Conservation (phyloP, 53 echinoderm and acorn worm genomes). For the Actinopyga echinites region DNA sequence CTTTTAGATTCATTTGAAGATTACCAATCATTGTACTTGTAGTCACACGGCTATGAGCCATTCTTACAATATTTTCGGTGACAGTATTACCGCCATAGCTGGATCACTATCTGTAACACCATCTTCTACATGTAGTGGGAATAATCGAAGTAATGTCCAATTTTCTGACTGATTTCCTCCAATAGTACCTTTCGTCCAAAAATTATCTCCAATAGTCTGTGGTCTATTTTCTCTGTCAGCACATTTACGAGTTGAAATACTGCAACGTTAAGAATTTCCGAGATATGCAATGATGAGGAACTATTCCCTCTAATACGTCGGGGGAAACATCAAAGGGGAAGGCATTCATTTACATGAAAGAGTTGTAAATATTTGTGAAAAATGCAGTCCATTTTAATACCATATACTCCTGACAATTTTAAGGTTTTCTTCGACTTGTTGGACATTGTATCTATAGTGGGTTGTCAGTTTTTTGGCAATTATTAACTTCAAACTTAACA, state of each 20-base stretch:
- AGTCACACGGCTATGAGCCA: not conserved
- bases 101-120: not conserved
- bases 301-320: conserved; percentile 4
- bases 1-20: not conserved
- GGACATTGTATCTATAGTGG: not conserved
- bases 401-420: not conserved
- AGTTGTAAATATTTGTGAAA: not conserved
- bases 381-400: not conserved
- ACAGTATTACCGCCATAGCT: not conserved
- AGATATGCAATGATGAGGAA: conserved; percentile 9
- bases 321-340: conserved; percentile 16
- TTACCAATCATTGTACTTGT: not conserved
- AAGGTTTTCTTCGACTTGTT: not conserved
- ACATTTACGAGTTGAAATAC: not conserved
- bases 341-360: conserved; percentile 7
- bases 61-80: not conserved
- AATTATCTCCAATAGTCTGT: not conserved
- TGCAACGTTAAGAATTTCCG: not conserved
- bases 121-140: not conserved
- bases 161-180: conserved; percentile 15
- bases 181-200: not conserved
- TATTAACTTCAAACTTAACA: not conserved
- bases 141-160: conserved; percentile 7
- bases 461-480: conserved; percentile 4
- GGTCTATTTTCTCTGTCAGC: conserved; percentile 9